phyloP scores from a whole-genome alignment of 2,113 vertebrate genomes.

The Myotis yumanensis region DNA sequence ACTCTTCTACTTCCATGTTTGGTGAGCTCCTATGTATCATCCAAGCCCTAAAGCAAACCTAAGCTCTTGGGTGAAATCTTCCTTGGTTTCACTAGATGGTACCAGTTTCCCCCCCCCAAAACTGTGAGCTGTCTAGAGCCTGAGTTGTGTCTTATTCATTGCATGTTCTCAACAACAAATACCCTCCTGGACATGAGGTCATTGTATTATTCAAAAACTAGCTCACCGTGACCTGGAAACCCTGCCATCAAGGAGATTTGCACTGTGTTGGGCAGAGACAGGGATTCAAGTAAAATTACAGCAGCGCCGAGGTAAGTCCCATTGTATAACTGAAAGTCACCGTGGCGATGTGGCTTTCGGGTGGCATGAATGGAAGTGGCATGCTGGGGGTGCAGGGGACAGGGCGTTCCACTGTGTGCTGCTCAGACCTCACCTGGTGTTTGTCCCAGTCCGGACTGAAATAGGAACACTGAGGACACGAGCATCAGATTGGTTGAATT shows the following conservation, averaged over 20 bases:
- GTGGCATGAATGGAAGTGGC: neutral
- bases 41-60: neutral
- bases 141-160: neutral
- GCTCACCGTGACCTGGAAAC: neutral
- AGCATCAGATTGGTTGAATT: neutral
- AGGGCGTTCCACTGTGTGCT: no score
- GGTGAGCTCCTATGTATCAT: neutral
- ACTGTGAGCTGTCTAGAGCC: neutral
- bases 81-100: neutral
- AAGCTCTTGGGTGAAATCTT: neutral
- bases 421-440: neutral
- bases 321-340: rapidly evolving
- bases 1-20: neutral
- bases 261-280: neutral
- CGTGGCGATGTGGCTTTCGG: rapidly evolving
- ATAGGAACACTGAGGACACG: neutral
- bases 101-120: neutral
- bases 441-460: neutral
- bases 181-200: neutral
- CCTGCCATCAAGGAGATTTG: neutral
- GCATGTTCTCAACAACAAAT: neutral
- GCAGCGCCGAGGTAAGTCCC: no score
- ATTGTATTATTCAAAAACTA: neutral
- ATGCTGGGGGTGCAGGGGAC: neutral
- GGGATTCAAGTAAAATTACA: neutral